A percentile compares a stretch with the other conserved stretches of the same genome.
phyloP scores from a whole-genome alignment of 2,797 vertebrate species.

The Paedocypris micromegethes region DNA sequence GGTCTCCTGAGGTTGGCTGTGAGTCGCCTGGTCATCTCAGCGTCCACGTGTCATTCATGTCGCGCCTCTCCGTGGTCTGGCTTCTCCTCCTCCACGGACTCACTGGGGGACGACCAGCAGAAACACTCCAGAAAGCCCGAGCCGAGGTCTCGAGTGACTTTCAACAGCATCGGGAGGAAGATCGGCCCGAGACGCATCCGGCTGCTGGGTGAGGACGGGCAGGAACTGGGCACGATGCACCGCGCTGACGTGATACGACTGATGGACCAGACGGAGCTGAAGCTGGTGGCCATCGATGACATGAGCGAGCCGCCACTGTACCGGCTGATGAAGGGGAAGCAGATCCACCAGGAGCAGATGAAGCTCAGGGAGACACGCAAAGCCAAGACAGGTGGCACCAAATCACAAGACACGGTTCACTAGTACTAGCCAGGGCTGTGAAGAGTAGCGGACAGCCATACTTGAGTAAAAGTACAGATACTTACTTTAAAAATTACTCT shows the following conservation, averaged over 20 bases:
- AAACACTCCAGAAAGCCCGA: constrained; percentile 48
- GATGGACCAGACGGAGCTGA: constrained; percentile 75
- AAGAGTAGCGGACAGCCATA: too few relatives aligned
- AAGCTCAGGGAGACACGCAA: constrained; percentile 73
- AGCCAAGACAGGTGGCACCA: constrained; percentile 52
- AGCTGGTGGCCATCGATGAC: constrained; percentile 70
- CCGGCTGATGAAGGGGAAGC: constrained; percentile 81
- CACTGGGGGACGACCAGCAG: constrained; percentile 11
- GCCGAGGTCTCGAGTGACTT: constrained; percentile 34
- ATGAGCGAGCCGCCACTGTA: constrained; percentile 76
- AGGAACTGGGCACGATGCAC: constrained; percentile 79
- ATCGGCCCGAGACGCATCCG: constrained; percentile 74
- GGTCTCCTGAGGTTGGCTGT: constrained; percentile 66
- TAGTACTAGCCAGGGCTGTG: too few relatives aligned
- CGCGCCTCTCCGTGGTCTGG: neutral
- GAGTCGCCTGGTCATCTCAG: constrained; percentile 48
- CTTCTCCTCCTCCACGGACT: constrained; percentile 56
- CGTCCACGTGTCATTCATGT: constrained; percentile 48
- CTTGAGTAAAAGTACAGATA: too few relatives aligned
- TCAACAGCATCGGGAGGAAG: constrained; percentile 75
- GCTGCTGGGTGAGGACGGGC: constrained; percentile 71
- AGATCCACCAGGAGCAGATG: constrained; percentile 82
- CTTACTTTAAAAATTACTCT: too few relatives aligned
- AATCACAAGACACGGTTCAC: neutral
- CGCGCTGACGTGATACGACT: constrained; percentile 73